These are phyloP conservation scores for Arctia plantaginis DNA, from an alignment of 2,888 invertebrate genomes.

Conservation along the genomic window DNA sequence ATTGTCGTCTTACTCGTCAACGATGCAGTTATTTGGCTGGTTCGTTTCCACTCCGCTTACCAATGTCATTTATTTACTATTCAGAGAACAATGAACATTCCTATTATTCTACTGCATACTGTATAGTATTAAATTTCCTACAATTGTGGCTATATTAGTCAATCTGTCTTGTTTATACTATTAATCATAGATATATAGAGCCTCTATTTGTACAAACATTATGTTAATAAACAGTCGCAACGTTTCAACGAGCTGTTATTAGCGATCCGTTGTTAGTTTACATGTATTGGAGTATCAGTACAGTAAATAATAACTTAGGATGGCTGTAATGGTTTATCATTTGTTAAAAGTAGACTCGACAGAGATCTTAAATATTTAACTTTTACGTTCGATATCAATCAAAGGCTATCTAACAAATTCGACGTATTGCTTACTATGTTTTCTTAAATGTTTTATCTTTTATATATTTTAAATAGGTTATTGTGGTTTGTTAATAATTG, in stretches of 20 bases:
- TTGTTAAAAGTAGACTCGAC: no score
- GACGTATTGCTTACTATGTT: no score
- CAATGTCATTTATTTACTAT: slow-evolving; percentile 49
- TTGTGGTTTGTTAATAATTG: no score
- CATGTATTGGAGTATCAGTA: no score
- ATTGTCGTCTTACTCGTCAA: no score
- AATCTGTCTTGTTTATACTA: background rate
- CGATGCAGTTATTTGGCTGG: slow-evolving; percentile 24
- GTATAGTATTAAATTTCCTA: background rate
- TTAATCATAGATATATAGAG: background rate
- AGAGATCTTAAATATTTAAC: no score
- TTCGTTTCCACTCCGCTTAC: slow-evolving; percentile 39
- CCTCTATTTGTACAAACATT: background rate
- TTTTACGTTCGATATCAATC: no score
- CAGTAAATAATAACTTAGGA: no score
- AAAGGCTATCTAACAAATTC: no score
- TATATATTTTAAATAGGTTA: no score
- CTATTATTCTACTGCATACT: slow-evolving; percentile 42
- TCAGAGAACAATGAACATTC: slow-evolving; percentile 35
- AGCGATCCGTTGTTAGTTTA: background rate
- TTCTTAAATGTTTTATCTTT: no score
- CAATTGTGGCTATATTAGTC: background rate
- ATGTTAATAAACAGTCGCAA: background rate
- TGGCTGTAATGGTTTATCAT: background rate
- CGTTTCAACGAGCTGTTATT: background rate